phyloP scores from a whole-genome alignment of 2,113 vertebrate genomes.

The Myiopsitta monachus region DNA sequence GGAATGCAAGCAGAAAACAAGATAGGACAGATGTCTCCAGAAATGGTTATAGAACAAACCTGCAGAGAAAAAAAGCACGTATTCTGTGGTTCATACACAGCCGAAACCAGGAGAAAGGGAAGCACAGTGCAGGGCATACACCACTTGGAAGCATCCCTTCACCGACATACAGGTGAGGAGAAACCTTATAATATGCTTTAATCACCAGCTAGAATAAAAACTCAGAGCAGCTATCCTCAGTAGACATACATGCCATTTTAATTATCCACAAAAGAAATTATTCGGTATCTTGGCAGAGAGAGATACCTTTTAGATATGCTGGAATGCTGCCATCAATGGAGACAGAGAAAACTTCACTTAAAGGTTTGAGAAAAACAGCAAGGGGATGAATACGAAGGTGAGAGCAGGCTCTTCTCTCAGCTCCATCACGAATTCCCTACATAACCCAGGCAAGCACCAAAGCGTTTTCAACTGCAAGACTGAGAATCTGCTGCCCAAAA shows the following conservation, averaged over 20 bases:
- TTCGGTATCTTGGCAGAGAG: not conserved
- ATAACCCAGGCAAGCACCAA: not conserved
- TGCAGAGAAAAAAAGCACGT: fast-evolving
- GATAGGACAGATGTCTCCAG: not conserved
- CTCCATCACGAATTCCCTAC: not conserved
- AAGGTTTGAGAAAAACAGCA: not conserved
- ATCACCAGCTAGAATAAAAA: not conserved
- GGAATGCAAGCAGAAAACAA: not conserved
- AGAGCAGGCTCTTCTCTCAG: not conserved
- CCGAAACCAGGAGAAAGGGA: not conserved
- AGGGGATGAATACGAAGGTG: not conserved
- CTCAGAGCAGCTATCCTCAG: not conserved
- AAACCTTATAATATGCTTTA: not conserved
- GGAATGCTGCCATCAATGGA: not conserved
- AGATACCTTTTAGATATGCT: not conserved
- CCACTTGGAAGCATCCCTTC: not conserved
- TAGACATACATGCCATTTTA: not conserved
- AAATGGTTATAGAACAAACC: not conserved
- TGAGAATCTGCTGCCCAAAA: not conserved
- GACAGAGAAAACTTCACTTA: not conserved
- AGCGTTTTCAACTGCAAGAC: not conserved
- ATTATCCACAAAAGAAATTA: not conserved
- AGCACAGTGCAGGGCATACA: not conserved
- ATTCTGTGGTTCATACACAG: not conserved
- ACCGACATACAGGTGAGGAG: not conserved